Conservation (phyloP, 2,888 invertebrate genomes). For the Pantelozetes paolii region DNA sequence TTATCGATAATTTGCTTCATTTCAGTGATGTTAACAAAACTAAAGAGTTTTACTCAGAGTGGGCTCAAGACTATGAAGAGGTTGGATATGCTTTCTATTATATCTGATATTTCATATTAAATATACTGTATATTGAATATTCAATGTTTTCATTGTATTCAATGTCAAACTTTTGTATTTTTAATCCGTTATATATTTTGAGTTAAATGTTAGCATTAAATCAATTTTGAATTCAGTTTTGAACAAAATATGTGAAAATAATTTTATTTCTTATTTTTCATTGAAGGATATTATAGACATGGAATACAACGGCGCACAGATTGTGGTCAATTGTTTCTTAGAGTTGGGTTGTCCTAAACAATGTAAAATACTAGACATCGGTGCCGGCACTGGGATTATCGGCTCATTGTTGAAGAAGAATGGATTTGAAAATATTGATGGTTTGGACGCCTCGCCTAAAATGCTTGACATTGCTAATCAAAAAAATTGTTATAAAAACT, state of each 20-base stretch:
- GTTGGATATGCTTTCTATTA: background rate
- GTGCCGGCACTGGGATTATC: constrained; percentile 40
- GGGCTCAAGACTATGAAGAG: constrained; percentile 35
- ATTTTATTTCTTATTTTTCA: background rate
- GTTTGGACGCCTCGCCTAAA: constrained; percentile 37
- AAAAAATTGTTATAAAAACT: constrained; percentile 20
- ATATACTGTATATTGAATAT: no score
- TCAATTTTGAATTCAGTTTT: no score
- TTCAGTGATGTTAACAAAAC: background rate
- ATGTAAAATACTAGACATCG: constrained; percentile 41
- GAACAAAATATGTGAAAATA: no score
- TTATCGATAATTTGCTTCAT: constrained; percentile 5
- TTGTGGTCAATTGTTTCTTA: constrained; percentile 32
- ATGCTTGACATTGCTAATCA: constrained; percentile 39
- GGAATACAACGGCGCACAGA: constrained; percentile 29
- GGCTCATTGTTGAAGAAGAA: background rate
- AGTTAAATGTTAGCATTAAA: no score
- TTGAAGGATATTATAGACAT: constrained; percentile 38
- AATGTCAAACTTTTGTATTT: no score
- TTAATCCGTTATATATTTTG: no score
- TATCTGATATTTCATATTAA: no score
- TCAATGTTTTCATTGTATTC: no score
- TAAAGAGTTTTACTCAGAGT: constrained; percentile 21
- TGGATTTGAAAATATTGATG: constrained; percentile 40
- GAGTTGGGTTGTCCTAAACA: constrained; percentile 33